These are phyloP conservation scores for Axis porcinus DNA, from an alignment of 2,113 vertebrate species.

Conservation along the genomic window DNA sequence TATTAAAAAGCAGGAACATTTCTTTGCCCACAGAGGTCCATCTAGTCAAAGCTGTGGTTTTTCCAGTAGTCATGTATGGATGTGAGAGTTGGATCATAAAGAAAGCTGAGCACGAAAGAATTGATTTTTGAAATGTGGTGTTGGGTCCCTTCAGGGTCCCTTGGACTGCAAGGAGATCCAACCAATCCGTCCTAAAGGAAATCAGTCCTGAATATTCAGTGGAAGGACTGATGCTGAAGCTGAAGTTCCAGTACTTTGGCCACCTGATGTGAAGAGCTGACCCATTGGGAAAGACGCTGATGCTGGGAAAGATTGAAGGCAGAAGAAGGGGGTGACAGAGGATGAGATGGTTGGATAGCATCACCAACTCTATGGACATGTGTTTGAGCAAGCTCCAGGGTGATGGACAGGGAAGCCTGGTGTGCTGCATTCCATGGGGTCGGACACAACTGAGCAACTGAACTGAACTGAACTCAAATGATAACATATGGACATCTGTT, in stretches of 20 bases:
- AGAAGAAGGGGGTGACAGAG: neutral
- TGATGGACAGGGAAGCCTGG: neutral
- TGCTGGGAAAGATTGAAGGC: neutral
- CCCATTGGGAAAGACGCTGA: neutral
- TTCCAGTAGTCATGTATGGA: neutral
- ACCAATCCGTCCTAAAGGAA: neutral
- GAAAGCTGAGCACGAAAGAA: neutral
- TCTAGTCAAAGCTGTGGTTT: neutral
- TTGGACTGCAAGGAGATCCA: neutral
- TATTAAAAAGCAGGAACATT: neutral
- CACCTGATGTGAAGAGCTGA: neutral
- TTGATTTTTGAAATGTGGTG: neutral
- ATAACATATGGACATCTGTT: neutral
- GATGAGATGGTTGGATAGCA: neutral
- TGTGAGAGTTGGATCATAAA: neutral
- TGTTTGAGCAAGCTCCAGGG: neutral
- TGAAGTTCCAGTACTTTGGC: neutral
- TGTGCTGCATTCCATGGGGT: neutral
- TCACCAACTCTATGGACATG: neutral
- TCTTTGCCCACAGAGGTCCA: neutral
- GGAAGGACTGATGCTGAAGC: neutral
- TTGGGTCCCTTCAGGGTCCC: neutral
- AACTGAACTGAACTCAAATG: neutral
- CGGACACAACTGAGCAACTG: neutral
- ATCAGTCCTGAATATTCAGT: neutral